A percentile compares a stretch with the other conserved stretches of the same genome.
Conservation (phyloP, 2,797 vertebrate species). For the Betta splendens region DNA sequence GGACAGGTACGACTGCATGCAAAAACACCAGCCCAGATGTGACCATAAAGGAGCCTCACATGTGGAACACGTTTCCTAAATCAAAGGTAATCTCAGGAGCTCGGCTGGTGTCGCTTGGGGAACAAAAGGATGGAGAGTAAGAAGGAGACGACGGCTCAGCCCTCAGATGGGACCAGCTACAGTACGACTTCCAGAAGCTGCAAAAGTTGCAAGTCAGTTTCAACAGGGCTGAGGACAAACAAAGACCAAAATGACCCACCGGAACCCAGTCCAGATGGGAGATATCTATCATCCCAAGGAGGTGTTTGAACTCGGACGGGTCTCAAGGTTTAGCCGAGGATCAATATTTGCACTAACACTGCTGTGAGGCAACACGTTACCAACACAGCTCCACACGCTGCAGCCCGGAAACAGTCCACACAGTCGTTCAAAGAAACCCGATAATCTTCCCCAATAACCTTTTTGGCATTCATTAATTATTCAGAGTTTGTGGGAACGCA, state of each 20-base stretch:
- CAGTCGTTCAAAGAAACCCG: slow-evolving; percentile 45
- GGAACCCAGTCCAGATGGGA: slow-evolving; percentile 49
- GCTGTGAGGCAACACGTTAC: slow-evolving; percentile 9
- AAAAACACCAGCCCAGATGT: slow-evolving; percentile 72
- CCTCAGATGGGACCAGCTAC: too few relatives aligned
- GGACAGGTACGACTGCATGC: slow-evolving; percentile 56
- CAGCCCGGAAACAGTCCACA: neutral
- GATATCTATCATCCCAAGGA: slow-evolving; percentile 65
- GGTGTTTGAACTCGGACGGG: slow-evolving; percentile 58
- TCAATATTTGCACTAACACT: slow-evolving; percentile 63
- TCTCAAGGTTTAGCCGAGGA: slow-evolving; percentile 45
- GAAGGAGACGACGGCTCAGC: neutral
- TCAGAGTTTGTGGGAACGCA: slow-evolving; percentile 60
- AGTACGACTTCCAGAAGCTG: slow-evolving; percentile 3
- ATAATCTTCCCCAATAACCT: slow-evolving; percentile 43
- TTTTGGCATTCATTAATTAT: slow-evolving; percentile 76
- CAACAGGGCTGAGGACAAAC: slow-evolving; percentile 21
- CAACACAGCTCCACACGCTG: neutral
- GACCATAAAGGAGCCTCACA: slow-evolving; percentile 66
- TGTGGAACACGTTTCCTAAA: slow-evolving; percentile 57
- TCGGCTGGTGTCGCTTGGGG: neutral
- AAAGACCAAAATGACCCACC: slow-evolving; percentile 33
- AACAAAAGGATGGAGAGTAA: neutral
- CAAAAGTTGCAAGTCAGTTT: neutral
- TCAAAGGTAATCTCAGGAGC: slow-evolving; percentile 52